Base-by-base conservation (phyloP, 2,797 vertebrate genomes). In the Pseudochirops cupreus region DNA sequence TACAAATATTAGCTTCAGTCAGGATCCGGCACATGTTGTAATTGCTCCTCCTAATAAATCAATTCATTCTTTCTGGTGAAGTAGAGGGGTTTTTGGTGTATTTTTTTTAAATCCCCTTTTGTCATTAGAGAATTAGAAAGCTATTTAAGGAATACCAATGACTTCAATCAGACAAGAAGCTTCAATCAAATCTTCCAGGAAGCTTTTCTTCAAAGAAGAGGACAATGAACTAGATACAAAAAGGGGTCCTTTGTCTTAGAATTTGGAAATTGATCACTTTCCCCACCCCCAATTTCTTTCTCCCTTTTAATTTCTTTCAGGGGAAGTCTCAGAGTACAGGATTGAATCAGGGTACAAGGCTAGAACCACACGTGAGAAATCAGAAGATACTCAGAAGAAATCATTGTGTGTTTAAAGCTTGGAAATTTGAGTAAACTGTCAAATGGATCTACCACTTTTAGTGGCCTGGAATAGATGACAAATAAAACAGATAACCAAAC, bases 1-100 rank as follows among this genome's bases (percentile, higher is more conserved):
- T 96, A 97, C 97, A 97, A 97, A 98, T 98, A 97, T 97, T 97
- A 97, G 97, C 97, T 97, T 97, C 97, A 97, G 97, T 98, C 97
- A 98, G 97, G 93, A 95, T 96, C 96, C 96, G 96, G 94, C 96
- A 97, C 95, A 97, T 92, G 96, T 94, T 94, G 94, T 95, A 98
- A 98, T 98, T 97, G 96, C 74, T 74, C 94, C 62, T 93, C 92
- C 95, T 95, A 97, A 98, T 97, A 93, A 98, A 97, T 97, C 98
- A 97, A 97, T 97, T 97, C 97, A 11, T 96, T 97, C 95, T 96
- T 97, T 94, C 97, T 62, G 62, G 59, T 89, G 93, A 96, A 97
- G 95, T 24, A 24, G 74, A 46, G 74, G 5, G 9, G 29, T 31
- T 59, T 58, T 62, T 33, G 33, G 16, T 96, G 92, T 94, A 92